Conservation (phyloP, 2,113 vertebrate genomes). For the Regulus satrapa region DNA sequence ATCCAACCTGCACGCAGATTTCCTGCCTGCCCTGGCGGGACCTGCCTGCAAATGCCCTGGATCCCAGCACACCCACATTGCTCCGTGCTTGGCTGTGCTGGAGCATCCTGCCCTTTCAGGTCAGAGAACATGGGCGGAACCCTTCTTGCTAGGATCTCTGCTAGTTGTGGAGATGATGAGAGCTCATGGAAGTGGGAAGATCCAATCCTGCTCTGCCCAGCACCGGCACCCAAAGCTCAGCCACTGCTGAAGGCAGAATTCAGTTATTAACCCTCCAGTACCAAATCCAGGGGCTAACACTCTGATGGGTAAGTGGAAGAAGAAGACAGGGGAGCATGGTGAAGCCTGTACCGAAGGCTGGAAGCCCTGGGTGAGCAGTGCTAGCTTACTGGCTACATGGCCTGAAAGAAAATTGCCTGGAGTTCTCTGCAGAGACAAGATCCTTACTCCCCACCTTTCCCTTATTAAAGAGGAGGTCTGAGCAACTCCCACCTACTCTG, state of each 20-base stretch:
- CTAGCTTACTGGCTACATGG: fast-evolving
- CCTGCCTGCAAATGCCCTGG: neutral
- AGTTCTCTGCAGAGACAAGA: neutral
- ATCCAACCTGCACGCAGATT: neutral
- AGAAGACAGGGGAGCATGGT: neutral
- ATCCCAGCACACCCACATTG: neutral
- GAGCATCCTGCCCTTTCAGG: neutral
- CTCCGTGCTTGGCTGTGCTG: fast-evolving
- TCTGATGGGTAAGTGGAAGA: neutral
- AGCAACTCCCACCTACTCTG: neutral
- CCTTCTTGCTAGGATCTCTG: neutral
- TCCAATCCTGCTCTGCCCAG: neutral
- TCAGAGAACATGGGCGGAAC: neutral
- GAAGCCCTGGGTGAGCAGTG: neutral
- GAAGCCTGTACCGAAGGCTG: neutral
- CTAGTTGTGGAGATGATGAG: neutral
- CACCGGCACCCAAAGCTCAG: neutral
- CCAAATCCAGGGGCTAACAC: neutral
- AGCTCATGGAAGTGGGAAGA: neutral
- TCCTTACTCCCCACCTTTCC: neutral
- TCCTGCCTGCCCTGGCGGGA: neutral
- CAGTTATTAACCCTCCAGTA: neutral
- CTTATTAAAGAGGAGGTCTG: neutral
- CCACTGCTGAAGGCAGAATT: fast-evolving
- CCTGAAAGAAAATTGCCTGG: neutral